Evolutionary conservation across 2,888 invertebrate species (phyloP).

Genomic region (Drosophila testacea): DNA sequence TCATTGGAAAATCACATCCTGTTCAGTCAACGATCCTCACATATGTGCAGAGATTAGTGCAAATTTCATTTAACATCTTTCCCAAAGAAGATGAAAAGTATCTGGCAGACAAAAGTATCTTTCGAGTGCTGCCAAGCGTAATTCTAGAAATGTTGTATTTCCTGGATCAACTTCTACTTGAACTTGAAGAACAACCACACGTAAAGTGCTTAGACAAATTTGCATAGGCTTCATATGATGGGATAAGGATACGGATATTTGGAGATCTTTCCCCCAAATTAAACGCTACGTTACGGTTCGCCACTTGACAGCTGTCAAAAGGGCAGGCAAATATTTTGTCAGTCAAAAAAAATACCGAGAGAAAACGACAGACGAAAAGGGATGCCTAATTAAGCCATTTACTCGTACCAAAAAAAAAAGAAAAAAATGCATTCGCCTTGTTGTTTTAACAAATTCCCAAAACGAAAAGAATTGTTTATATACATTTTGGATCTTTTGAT

Average conservation of each 20-base stretch:
- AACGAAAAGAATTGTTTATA: constrained; percentile 10
- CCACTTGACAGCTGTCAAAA: constrained; percentile 79
- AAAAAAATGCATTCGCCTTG: constrained; percentile 55
- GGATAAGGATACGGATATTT: constrained; percentile 25
- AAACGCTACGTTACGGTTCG: constrained; percentile 69
- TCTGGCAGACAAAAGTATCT: constrained; percentile 37
- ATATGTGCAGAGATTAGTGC: constrained; percentile 65
- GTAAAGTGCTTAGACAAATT: constrained; percentile 70
- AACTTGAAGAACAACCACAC: constrained; percentile 46
- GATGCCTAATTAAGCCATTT: constrained; percentile 72
- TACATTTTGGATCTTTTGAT: constrained; percentile 31
- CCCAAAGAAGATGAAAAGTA: constrained; percentile 5
- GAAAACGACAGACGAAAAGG: constrained; percentile 16
- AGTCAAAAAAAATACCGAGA: constrained; percentile 30
- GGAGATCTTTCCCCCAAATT: constrained; percentile 39
- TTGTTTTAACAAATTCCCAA: constrained; percentile 70
- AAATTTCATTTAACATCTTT: constrained; percentile 64
- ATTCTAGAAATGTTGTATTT: constrained; percentile 33
- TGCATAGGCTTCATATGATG: constrained; percentile 56
- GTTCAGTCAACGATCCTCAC: constrained; percentile 57
- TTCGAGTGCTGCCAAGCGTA: constrained; percentile 57
- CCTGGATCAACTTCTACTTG: constrained; percentile 20
- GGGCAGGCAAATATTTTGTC: constrained; percentile 75
- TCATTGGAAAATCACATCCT: constrained; percentile 84
- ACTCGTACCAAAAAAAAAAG: constrained; percentile 6